These are phyloP conservation scores for Sesia apiformis DNA, from an alignment of 2,888 invertebrate species.

Conservation along the genomic window DNA sequence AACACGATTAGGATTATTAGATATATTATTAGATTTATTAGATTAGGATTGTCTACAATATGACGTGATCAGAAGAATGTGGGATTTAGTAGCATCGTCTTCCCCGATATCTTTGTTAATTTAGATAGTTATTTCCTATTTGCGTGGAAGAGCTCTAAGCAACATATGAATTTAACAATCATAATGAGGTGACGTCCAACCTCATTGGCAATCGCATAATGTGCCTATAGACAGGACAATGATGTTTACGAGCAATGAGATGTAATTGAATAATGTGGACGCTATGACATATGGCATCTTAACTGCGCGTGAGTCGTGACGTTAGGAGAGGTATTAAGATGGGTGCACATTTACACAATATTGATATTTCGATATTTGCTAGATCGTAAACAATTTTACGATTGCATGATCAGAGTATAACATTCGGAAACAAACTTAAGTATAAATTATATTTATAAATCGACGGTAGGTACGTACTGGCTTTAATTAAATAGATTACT, in stretches of 20 bases:
- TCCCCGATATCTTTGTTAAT: too few species aligned
- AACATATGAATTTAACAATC: background rate
- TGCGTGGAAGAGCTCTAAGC: background rate
- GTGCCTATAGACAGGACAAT: constrained; percentile 33
- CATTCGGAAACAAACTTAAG: too few species aligned
- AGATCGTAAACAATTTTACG: too few species aligned
- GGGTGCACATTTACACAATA: background rate
- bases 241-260: constrained; percentile 31
- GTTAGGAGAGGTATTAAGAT: constrained; percentile 10
- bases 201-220: constrained; percentile 31
- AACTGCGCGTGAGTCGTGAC: constrained; percentile 23
- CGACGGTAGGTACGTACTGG: too few species aligned
- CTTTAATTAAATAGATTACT: too few species aligned
- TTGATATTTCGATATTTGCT: background rate
- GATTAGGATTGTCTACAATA: too few species aligned
- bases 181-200: background rate
- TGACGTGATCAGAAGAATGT: too few species aligned
- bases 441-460: too few species aligned
- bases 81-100: too few species aligned
- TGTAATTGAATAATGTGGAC: constrained; percentile 34
- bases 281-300: constrained; percentile 26
- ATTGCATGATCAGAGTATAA: too few species aligned
- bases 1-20: too few species aligned
- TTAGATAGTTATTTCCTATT: background rate
- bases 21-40: too few species aligned